Conservation (phyloP, 2,113 vertebrate genomes). For the Campylomormyrus tamandua region DNA sequence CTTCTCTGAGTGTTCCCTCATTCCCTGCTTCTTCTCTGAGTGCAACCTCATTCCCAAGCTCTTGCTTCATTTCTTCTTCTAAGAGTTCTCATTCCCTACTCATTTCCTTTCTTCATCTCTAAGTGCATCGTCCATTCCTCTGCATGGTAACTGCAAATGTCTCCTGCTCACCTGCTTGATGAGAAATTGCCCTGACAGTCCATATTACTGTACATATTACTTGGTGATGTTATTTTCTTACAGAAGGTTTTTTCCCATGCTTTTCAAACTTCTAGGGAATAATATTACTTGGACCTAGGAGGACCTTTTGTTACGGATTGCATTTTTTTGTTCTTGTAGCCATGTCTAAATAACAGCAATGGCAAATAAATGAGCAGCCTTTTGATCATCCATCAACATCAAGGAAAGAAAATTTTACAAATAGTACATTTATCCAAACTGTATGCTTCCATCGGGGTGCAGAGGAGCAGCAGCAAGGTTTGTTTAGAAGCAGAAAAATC, state of each 20-base stretch:
- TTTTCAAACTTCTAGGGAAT: neutral
- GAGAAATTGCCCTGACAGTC: neutral
- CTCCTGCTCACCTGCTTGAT: neutral
- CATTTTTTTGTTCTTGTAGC: neutral
- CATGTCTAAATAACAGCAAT: neutral
- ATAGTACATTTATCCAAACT: neutral
- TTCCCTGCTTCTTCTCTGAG: neutral
- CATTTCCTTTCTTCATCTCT: neutral
- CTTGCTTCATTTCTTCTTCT: neutral
- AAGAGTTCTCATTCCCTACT: neutral
- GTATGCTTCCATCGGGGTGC: neutral
- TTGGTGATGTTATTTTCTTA: neutral
- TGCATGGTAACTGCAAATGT: neutral
- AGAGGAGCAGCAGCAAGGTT: neutral
- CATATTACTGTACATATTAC: neutral
- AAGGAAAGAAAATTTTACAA: slow-evolving; percentile 2
- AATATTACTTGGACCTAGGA: neutral
- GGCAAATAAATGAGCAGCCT: neutral
- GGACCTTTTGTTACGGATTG: neutral
- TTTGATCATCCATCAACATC: slow-evolving; percentile 7
- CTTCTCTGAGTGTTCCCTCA: neutral
- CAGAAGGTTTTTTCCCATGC: neutral
- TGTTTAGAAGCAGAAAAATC: neutral
- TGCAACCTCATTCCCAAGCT: neutral
- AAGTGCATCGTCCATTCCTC: neutral